phyloP scores from a whole-genome alignment of 2,113 vertebrate genomes.

The Abramis brama region DNA sequence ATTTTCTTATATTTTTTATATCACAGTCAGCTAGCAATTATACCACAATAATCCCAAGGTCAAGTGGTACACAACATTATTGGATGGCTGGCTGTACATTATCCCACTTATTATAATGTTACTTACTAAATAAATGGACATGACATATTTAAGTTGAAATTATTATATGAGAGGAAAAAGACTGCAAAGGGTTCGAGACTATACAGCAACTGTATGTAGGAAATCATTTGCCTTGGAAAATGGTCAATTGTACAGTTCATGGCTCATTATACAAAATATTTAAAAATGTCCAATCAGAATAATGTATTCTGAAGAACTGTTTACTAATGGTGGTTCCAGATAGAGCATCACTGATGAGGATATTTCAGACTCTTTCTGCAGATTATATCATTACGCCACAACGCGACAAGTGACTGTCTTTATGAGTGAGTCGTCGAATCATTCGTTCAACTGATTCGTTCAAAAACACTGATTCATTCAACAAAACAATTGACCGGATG shows the following conservation, averaged over 20 bases:
- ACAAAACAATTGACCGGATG: background rate
- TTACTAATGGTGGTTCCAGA: background rate
- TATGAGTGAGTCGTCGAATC: background rate
- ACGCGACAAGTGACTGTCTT: background rate
- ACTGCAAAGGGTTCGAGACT: background rate
- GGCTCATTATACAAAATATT: background rate
- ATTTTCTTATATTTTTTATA: too few species aligned
- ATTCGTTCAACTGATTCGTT: background rate
- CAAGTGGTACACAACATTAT: background rate
- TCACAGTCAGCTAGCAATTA: too few species aligned
- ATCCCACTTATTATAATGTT: background rate
- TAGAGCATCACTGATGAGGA: background rate
- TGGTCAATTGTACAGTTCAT: background rate
- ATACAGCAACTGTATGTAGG: background rate
- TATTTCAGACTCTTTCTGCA: background rate
- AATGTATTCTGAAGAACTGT: background rate
- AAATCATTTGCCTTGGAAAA: background rate
- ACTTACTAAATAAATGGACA: background rate
- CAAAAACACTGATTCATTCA: background rate
- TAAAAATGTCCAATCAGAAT: background rate
- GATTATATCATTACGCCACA: background rate
- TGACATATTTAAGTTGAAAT: background rate
- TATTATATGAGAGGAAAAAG: background rate
- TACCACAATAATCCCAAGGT: background rate
- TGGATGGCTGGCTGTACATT: background rate